phyloP scores from a whole-genome alignment of 1,140 invertebrate species.

The Philaenus spumarius region DNA sequence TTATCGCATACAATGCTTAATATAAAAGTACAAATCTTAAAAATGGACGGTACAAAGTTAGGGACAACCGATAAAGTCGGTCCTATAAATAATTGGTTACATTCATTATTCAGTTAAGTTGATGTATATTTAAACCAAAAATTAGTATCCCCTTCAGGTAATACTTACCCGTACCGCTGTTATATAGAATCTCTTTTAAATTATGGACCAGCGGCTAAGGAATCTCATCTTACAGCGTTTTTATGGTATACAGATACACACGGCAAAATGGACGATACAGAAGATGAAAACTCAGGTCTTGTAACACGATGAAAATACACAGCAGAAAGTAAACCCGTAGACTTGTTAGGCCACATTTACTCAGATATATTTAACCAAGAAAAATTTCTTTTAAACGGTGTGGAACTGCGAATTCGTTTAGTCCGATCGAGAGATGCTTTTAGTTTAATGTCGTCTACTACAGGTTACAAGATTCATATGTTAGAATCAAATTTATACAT shows the following conservation, averaged over 20 bases:
- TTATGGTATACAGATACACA: slow-evolving; percentile 7
- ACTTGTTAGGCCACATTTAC: slow-evolving; percentile 7
- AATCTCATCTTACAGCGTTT: slow-evolving; percentile 1
- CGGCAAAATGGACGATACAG: not conserved
- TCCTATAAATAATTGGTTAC: slow-evolving; percentile 19
- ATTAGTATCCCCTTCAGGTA: slow-evolving; percentile 14
- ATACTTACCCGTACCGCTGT: slow-evolving; percentile 11
- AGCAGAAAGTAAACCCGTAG: not conserved
- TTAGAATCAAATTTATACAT: slow-evolving; percentile 35
- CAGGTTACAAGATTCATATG: slow-evolving; percentile 24
- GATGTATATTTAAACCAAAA: slow-evolving; percentile 22
- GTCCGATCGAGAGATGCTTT: slow-evolving; percentile 35
- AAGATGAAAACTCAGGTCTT: not conserved
- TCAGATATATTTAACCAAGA: slow-evolving; percentile 35
- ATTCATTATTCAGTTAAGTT: slow-evolving; percentile 18
- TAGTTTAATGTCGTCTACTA: slow-evolving; percentile 32
- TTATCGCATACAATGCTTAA: slow-evolving; percentile 37
- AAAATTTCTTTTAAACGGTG: slow-evolving; percentile 38
- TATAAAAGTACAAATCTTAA: slow-evolving; percentile 33
- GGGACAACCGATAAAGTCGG: not conserved
- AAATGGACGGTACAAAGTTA: slow-evolving; percentile 15
- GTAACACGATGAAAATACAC: not conserved
- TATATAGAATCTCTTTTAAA: slow-evolving; percentile 18
- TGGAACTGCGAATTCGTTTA: slow-evolving; percentile 36
- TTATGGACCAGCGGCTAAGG: slow-evolving; percentile 14